These are phyloP conservation scores for Drosophila formosana DNA, from an alignment of 2,888 invertebrate genomes.

Conservation along the genomic window DNA sequence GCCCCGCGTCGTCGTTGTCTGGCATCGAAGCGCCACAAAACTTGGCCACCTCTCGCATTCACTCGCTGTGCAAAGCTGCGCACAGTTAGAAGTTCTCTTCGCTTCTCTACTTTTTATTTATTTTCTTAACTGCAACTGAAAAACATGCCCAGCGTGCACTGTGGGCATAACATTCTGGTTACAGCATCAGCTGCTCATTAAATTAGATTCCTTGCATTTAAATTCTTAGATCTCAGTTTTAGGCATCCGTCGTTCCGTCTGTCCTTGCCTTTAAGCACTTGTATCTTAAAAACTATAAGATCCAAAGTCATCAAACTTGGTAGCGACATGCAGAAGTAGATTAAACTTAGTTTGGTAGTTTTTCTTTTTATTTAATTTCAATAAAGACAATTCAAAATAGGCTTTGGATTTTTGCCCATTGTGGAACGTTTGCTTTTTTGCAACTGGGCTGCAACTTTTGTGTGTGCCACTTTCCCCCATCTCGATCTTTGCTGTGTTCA, in stretches of 20 bases:
- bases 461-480: conserved; percentile 21
- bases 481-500: conserved; percentile 15
- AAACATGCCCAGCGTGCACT: background rate
- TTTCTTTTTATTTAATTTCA: conserved; percentile 5
- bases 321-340: no score
- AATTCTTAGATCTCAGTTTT: no score
- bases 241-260: background rate
- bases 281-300: background rate
- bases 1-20: background rate
- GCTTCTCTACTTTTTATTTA: background rate
- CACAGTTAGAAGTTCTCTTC: background rate
- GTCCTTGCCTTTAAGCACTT: background rate
- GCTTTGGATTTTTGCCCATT: conserved; percentile 6
- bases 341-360: background rate
- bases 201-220: no score
- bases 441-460: conserved; percentile 46
- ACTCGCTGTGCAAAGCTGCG: background rate
- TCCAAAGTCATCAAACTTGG: background rate
- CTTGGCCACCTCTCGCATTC: conserved; percentile 18
- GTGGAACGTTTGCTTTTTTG: conserved; percentile 7
- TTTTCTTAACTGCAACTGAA: background rate
- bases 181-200: no score
- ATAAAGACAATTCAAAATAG: no score
- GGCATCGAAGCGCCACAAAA: conserved; percentile 21
- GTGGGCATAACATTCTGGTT: no score